Base-by-base conservation (phyloP, 2,113 vertebrate species). In the Hoplias malabaricus region DNA sequence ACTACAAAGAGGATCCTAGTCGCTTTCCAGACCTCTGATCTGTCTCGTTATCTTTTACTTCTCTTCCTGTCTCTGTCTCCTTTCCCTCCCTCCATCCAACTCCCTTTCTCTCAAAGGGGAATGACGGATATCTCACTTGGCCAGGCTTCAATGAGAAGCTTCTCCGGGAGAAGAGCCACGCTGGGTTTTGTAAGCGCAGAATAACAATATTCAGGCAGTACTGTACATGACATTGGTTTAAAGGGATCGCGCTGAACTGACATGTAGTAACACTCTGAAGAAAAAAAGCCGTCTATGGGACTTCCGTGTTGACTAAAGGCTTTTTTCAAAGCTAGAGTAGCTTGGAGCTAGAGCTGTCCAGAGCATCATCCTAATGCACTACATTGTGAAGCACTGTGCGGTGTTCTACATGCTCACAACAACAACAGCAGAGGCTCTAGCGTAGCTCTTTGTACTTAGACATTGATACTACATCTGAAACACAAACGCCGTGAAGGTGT, bases 1-100 rank as follows among this genome's bases (percentile, higher is more conserved):
- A 98, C 69, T 99, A 97, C 89, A 98, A 96, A 90, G 98, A 99
- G 88, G 97, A 99, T 82, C 98, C 97, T 0, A 98, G 95, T 86
- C 95, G 97, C 68, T 99, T 99, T 86, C 98, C 97, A 0, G 98
- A 99, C 83, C 96, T 99, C 88, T 99, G 92, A 88, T 73, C 69
- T 59, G 40, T n/a, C 11, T 27, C 3, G 13, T n/a, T 23, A 9
- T 36, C 13, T 8, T 10, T 27, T 23, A 12, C 38, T 8, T 10
- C 53, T n/a, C 33, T 13, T 13, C 9, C n/a, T 11, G 19, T 9
- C 0, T n/a, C 19, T 25, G 12, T 42, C 3, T 27, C 31, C 13
- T 63, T 34, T 34, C 14, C 8, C 16, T 36, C 31, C 40, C 33
- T 14, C 12, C 21, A 38, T 63, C 33, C 2, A 25, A 9, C 16